phyloP scores from a whole-genome alignment of 2,888 invertebrate genomes.

The Tenthredo notha region DNA sequence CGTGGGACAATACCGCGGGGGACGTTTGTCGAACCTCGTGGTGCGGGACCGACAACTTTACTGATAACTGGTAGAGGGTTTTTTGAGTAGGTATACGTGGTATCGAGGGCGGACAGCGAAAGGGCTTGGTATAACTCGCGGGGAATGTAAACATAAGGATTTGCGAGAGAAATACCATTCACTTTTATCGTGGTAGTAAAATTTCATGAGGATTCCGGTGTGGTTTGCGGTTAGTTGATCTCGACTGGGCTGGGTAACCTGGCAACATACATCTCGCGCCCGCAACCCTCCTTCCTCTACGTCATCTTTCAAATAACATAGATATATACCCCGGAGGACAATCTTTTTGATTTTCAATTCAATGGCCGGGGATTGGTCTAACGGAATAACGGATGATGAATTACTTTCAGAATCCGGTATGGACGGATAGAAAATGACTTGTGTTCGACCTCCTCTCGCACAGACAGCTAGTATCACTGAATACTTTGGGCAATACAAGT shows the following conservation, averaged over 20 bases:
- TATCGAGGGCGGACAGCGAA: slow-evolving; percentile 32
- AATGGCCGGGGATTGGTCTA: slow-evolving; percentile 8
- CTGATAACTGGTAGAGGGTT: slow-evolving; percentile 58
- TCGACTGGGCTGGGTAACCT: slow-evolving; percentile 12
- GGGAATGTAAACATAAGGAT: slow-evolving; percentile 61
- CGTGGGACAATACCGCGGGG: neutral
- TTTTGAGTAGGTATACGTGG: slow-evolving; percentile 36
- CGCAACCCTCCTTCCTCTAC: slow-evolving; percentile 8
- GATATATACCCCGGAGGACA: slow-evolving; percentile 38
- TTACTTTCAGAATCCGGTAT: neutral
- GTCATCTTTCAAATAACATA: slow-evolving; percentile 26
- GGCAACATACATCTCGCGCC: neutral
- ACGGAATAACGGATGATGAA: slow-evolving; percentile 2
- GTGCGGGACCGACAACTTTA: slow-evolving; percentile 58
- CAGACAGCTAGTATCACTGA: too few relatives aligned
- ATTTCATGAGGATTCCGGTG: slow-evolving; percentile 63
- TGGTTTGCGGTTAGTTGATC: slow-evolving; percentile 45
- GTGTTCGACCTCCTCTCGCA: neutral
- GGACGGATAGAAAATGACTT: neutral
- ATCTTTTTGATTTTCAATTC: slow-evolving; percentile 35
- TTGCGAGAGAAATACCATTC: slow-evolving; percentile 61
- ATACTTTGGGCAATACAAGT: neutral
- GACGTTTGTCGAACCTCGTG: slow-evolving; percentile 8
- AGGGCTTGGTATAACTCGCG: slow-evolving; percentile 11
- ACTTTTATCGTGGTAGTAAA: slow-evolving; percentile 64